These are phyloP conservation scores for Chelidonichthys spinosus DNA, from an alignment of 2,797 vertebrate genomes.

Conservation along the genomic window DNA sequence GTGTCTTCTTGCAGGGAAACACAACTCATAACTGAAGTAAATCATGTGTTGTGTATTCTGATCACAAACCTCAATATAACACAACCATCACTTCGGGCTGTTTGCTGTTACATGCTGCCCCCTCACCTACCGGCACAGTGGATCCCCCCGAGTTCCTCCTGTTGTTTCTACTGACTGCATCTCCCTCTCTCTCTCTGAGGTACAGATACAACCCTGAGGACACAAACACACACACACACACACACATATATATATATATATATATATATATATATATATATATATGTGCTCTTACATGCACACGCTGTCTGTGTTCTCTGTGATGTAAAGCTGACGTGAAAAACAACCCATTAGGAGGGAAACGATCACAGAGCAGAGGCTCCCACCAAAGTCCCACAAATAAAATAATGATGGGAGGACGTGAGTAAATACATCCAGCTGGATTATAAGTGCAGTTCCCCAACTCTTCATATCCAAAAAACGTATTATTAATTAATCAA, in stretches of 20 bases:
- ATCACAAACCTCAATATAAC: background rate
- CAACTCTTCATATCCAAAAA: background rate
- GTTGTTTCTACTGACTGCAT: slow-evolving; percentile 1
- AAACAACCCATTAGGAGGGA: slow-evolving; percentile 54
- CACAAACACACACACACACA: background rate
- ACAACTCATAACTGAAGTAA: background rate
- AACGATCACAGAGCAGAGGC: slow-evolving; percentile 39
- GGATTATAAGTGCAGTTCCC: slow-evolving; percentile 1
- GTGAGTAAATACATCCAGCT: slow-evolving; percentile 4
- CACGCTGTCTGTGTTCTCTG: slow-evolving; percentile 9
- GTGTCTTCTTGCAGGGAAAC: background rate
- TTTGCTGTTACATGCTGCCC: background rate
- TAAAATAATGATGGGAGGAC: slow-evolving; percentile 46
- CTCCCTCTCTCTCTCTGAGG: slow-evolving; percentile 10
- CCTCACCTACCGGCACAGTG: background rate
- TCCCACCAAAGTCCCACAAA: slow-evolving; percentile 6
- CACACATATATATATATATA: background rate
- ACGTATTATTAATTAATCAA: background rate
- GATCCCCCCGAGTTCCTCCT: background rate
- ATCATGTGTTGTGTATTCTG: background rate
- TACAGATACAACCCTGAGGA: slow-evolving; percentile 3
- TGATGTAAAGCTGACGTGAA: slow-evolving; percentile 21
- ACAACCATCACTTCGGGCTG: background rate
- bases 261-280: background rate
- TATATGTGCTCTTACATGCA: background rate